Conservation (phyloP, 1,140 invertebrate species). For the Drosophila willistoni region DNA sequence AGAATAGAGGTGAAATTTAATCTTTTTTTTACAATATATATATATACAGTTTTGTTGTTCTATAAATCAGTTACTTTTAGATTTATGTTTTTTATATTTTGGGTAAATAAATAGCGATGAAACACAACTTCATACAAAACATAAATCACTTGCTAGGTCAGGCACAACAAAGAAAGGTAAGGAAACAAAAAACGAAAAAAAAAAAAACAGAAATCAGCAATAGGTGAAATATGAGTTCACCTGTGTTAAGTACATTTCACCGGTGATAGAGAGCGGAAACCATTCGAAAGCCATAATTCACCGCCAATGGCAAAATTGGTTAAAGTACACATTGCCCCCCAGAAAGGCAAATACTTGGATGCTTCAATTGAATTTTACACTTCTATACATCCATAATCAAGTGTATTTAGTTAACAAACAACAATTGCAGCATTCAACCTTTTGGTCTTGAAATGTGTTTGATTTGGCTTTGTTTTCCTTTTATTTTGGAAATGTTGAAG, state of each 20-base stretch:
- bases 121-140: slow-evolving; percentile 50
- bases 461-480: not conserved
- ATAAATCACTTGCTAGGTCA: slow-evolving; percentile 52
- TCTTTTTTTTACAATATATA: not conserved
- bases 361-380: slow-evolving; percentile 7
- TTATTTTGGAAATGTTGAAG: not conserved
- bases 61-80: slow-evolving; percentile 42
- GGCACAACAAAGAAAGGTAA: slow-evolving; percentile 23
- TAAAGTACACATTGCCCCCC: slow-evolving; percentile 1
- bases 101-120: slow-evolving; percentile 33
- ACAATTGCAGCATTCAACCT: not conserved
- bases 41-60: not conserved
- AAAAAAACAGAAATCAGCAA: slow-evolving; percentile 4
- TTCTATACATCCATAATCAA: not conserved
- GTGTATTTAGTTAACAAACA: slow-evolving; percentile 9
- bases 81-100: slow-evolving; percentile 37
- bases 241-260: slow-evolving; percentile 13
- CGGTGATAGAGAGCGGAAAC: slow-evolving; percentile 3
- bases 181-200: not conserved
- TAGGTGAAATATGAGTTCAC: slow-evolving; percentile 13
- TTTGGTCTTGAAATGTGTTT: not conserved
- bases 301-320: not conserved
- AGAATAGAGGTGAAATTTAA: slow-evolving; percentile 5
- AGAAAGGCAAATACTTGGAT: not conserved
- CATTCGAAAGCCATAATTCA: slow-evolving; percentile 14